Conservation (phyloP, 2,888 invertebrate species). For the Phyllotreta striolata region DNA sequence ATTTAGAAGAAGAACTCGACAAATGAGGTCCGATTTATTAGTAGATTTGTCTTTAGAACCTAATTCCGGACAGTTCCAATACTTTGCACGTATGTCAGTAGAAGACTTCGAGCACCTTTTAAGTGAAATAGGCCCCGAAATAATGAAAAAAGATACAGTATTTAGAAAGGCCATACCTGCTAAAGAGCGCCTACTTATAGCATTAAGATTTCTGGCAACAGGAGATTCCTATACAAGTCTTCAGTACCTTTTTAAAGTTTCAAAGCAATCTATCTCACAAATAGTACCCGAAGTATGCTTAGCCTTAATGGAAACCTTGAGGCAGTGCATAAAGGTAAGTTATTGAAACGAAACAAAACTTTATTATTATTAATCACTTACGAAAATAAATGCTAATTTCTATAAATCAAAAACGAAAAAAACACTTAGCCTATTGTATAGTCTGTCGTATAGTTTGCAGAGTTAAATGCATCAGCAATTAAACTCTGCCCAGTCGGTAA, state of each 20-base stretch:
- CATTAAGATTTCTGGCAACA: conserved; percentile 9
- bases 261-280: conserved; percentile 4
- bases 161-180: conserved; percentile 3
- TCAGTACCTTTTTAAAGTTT: conserved; percentile 1
- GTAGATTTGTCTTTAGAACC: conserved; percentile 11
- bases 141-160: conserved; percentile 6
- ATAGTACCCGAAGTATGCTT: conserved; percentile 6
- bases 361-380: neutral
- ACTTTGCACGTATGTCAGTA: conserved; percentile 1
- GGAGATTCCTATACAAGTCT: conserved; percentile 1
- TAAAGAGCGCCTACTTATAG: conserved; percentile 1
- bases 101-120: neutral
- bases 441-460: neutral
- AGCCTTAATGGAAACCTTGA: neutral
- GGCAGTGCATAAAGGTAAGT: neutral
- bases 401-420: neutral
- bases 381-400: conserved; percentile 1
- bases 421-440: too few species aligned
- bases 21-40: conserved; percentile 18
- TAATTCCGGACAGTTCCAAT: conserved; percentile 1
- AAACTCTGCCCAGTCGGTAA: neutral
- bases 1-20: conserved; percentile 13
- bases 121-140: conserved; percentile 6
- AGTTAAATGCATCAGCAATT: neutral
- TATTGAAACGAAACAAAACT: neutral